Evolutionary conservation across 2,797 vertebrate genomes (phyloP).

Genomic region (Mycteria americana): DNA sequence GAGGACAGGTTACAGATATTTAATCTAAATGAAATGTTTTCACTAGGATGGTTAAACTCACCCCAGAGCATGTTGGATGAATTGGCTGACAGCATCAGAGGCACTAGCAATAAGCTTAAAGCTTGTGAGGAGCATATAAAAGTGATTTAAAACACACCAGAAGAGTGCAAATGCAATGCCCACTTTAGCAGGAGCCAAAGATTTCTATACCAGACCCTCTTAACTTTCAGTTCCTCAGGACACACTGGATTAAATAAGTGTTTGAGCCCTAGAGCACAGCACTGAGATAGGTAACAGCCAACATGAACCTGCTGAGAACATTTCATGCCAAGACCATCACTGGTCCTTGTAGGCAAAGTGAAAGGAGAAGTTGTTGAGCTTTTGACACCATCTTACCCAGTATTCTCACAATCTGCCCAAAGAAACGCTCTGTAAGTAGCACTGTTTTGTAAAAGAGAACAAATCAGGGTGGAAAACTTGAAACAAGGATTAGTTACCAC

Average conservation of each 20-base stretch:
- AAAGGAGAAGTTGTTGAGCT: not conserved
- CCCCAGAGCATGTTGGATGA: not conserved
- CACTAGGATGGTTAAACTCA: not conserved
- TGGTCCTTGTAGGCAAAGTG: not conserved
- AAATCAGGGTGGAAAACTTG: not conserved
- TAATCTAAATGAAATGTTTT: not conserved
- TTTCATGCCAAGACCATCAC: not conserved
- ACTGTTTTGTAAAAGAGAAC: not conserved
- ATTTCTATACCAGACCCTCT: not conserved
- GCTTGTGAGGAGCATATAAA: not conserved
- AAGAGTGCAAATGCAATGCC: not conserved
- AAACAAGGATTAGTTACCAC: not conserved
- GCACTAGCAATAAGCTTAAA: not conserved
- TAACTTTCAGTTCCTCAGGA: not conserved
- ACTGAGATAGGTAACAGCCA: not conserved
- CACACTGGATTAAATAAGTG: not conserved
- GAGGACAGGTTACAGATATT: not conserved
- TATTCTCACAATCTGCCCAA: not conserved
- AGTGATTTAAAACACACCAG: not conserved
- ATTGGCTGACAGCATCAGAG: not conserved
- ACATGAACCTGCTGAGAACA: not conserved
- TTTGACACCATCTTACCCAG: not conserved
- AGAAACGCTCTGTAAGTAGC: not conserved
- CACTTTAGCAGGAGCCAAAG: not conserved
- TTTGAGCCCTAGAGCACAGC: not conserved